These are phyloP conservation scores for Eolophus roseicapilla DNA, from an alignment of 2,113 vertebrate species.

Conservation along the genomic window DNA sequence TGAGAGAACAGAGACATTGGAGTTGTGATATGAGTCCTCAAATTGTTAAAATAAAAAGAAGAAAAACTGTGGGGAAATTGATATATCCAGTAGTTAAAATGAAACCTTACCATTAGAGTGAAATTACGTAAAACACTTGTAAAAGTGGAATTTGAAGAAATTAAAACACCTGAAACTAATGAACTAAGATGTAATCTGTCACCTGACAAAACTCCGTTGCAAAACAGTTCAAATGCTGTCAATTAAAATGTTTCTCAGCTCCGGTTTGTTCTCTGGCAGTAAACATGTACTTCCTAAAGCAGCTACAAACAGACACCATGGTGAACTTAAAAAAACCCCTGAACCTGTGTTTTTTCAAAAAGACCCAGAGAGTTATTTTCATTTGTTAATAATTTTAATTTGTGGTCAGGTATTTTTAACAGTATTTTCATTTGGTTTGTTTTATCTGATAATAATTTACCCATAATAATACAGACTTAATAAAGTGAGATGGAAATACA, in stretches of 20 bases:
- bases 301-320: not conserved
- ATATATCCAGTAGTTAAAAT: not conserved
- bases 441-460: not conserved
- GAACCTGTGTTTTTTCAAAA: not conserved
- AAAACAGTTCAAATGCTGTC: not conserved
- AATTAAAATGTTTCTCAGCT: not conserved
- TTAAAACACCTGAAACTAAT: not conserved
- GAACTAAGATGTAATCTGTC: not conserved
- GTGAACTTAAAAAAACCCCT: not conserved
- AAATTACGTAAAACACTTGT: constrained; percentile 18
- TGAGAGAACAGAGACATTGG: constrained; percentile 49
- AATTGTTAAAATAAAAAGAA: constrained; percentile 46
- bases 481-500: not conserved
- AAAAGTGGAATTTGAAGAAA: constrained; percentile 8
- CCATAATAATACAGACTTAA: not conserved
- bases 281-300: not conserved
- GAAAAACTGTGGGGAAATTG: constrained; percentile 46
- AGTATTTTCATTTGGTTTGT: not conserved
- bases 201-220: not conserved
- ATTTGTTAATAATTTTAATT: not conserved
- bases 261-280: not conserved
- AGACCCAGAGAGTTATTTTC: not conserved
- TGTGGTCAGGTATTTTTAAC: not conserved
- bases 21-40: constrained; percentile 38
- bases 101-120: constrained; percentile 9